A percentile compares a stretch with the other conserved stretches of the same genome.
phyloP scores from a whole-genome alignment of 2,797 vertebrate species.

The Buceros bicornis region DNA sequence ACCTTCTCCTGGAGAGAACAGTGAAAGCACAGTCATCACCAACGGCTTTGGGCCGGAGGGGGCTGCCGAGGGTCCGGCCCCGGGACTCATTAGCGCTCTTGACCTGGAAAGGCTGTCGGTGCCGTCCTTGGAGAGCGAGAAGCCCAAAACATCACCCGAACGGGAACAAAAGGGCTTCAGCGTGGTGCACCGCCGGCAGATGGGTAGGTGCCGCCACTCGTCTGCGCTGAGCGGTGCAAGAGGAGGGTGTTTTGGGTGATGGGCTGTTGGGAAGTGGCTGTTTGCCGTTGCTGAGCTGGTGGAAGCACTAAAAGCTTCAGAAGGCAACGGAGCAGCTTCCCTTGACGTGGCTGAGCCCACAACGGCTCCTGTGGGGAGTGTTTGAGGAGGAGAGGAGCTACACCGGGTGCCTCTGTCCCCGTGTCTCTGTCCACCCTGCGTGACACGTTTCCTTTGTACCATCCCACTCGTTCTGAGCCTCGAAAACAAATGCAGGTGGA shows the following conservation, averaged over 20 bases:
- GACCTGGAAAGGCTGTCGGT: slow-evolving; percentile 43
- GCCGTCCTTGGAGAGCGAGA: neutral
- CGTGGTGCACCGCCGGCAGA: slow-evolving; percentile 92
- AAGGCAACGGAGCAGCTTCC: neutral
- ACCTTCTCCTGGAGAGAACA: slow-evolving; percentile 72
- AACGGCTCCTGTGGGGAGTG: neutral
- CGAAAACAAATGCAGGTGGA: neutral
- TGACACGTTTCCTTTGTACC: neutral
- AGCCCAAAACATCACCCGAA: neutral
- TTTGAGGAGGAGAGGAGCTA: neutral
- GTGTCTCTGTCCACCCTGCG: rapidly evolving
- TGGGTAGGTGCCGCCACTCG: slow-evolving; percentile 78
- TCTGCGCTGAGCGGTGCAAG: neutral
- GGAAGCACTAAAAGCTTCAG: neutral
- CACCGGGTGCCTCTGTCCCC: neutral
- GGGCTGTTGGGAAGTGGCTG: rapidly evolving
- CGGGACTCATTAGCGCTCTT: neutral
- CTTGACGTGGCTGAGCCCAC: neutral
- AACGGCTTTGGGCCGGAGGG: slow-evolving; percentile 28
- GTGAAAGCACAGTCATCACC: rapidly evolving
- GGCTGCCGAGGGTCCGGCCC: neutral
- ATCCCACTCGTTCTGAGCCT: neutral
- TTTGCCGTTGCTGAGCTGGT: neutral
- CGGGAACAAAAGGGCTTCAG: slow-evolving; percentile 76
- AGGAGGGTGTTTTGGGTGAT: rapidly evolving